Base-by-base conservation (phyloP, 1,140 invertebrate genomes). In the Magallana gigas region DNA sequence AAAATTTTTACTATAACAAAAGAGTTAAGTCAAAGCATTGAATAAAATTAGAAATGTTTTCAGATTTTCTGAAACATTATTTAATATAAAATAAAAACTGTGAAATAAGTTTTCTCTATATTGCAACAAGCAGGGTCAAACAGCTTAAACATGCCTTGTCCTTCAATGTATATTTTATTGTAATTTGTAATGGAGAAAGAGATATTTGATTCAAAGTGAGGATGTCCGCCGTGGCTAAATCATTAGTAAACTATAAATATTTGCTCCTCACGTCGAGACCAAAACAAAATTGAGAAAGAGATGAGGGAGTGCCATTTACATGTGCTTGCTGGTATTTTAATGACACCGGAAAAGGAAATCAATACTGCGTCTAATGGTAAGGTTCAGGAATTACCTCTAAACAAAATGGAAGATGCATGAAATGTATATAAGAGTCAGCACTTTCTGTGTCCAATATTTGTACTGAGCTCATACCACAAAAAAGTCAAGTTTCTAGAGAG, bases 371-470 rank as follows among this genome's bases (percentile, higher is more conserved):
- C 68, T 12, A n/a, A 76, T 29, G 68, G 68, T 76, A 76, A 76
- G 68, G 23, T 36, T 18, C 23, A 29, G 68, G 68, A 76, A 76
- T 76, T 11, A 76, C 68, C 36, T 12, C 68, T 12, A 29, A 29
- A 29, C 68, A 76, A 76, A 36, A 76, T 23, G 23, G 68, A 76
- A 76, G 68, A 76, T 76, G 68, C 68, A 76, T 76, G 68, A 76
- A 36, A 76, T 29, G 23, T 76, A 11, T 36, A 29, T 36, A 76
- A 76, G 68, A 76, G 68, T 76, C 68, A 29, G 18, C 23, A 76
- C 23, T 12, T 76, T 9, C 8, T 76, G 23, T 76, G 9, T 36
- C 9, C 36, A 23, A 12, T 29, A 29, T 29, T 36, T 76, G 68
- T 29, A 76, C 68, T 29, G 23, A 12, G 23, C 0, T 76, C 23